These are phyloP conservation scores for Meghimatium bilineatum DNA, from an alignment of 2,888 invertebrate species.

Conservation along the genomic window DNA sequence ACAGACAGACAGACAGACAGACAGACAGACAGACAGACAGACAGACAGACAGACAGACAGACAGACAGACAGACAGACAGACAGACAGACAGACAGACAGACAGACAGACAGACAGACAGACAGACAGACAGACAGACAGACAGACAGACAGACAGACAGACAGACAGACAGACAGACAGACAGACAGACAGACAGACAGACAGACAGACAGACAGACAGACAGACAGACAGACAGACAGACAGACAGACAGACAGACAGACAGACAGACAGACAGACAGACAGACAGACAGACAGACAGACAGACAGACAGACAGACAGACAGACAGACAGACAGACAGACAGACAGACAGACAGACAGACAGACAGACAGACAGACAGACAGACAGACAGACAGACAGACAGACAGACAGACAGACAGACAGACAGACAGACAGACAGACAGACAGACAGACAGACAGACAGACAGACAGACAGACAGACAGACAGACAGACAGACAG, in stretches of 20 bases:
- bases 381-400: background rate
- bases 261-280: background rate
- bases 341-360: background rate
- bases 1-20: background rate
- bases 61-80: background rate
- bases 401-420: background rate
- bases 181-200: background rate
- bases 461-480: background rate
- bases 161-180: background rate
- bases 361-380: background rate
- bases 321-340: background rate
- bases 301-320: background rate
- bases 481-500: background rate
- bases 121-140: background rate
- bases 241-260: background rate
- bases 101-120: background rate
- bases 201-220: background rate
- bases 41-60: background rate
- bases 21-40: background rate
- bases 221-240: background rate
- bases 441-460: conserved; percentile 1
- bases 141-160: background rate
- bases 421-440: background rate
- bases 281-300: background rate
- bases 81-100: background rate